Evolutionary conservation across 1,140 invertebrate species (phyloP), one percentile per base, ranked within the genome.

Genomic region (Zeugodacus cucurbitae): DNA sequence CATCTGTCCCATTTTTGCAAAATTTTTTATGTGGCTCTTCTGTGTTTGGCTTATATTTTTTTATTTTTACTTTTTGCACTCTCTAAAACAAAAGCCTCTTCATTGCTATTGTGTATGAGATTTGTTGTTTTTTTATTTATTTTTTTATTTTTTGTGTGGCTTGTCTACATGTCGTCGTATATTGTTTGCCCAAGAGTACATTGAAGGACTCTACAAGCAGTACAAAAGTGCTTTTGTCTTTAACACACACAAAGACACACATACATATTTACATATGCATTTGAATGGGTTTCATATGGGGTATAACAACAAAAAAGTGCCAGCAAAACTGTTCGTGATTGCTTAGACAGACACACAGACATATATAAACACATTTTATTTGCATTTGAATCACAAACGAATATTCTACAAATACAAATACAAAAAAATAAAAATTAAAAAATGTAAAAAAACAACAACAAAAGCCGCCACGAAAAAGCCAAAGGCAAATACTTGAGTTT

Each of bases 151-250:
- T 74, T 37, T 41, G 67, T 5, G n/a, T n/a, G n/a, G 20, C 20
- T 8, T 32, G 34, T 74, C 17, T 37, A 37, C 34, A 26, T 82
- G 74, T 26, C 34, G 20, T 41, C 74, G 41, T 8, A 14, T 82
- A 82, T 82, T 82, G 74, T 82, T 82, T 82, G 74, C 74, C 41
- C 74, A 82, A 82, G 74, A 82, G 37, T 41, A 48, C 74, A 82
- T 82, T 82, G 74, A 82, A 82, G 41, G 37, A 82, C 44, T 48
- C 48, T 54, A 54, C 41, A 82, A 82, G 74, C 44, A 82, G 22
- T n/a, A 82, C n/a, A 82, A 44, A 54, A 82, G 74, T 82, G 74
- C 74, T 82, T 82, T 82, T 82, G 74, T 82, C 22, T 48, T 82
- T 82, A 82, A 48, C 26, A 48, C 41, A 44, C 44, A 82, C n/a